Conservation (phyloP, 2,888 invertebrate species). For the Meliscaeva auricollis region DNA sequence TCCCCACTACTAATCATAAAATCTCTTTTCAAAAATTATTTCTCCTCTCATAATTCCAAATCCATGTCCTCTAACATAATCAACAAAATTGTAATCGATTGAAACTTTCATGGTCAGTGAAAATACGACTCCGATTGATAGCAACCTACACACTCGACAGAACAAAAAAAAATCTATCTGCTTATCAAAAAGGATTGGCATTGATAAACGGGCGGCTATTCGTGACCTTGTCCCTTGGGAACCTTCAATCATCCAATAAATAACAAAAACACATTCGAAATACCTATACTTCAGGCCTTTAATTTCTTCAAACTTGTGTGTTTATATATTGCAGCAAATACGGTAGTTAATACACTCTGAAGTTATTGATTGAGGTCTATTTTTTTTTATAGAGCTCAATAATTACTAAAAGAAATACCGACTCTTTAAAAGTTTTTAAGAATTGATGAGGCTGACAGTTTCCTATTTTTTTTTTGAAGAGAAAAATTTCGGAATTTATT, state of each 20-base stretch:
- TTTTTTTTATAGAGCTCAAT: not conserved
- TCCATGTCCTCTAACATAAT: too few relatives aligned
- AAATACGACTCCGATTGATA: constrained; percentile 5
- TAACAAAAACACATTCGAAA: constrained; percentile 42
- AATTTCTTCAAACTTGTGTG: not conserved
- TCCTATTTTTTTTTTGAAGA: too few relatives aligned
- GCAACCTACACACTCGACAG: not conserved
- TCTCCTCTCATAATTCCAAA: not conserved
- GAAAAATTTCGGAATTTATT: not conserved
- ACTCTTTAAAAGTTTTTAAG: too few relatives aligned
- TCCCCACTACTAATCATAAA: too few relatives aligned
- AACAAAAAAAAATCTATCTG: not conserved
- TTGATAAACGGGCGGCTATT: not conserved
- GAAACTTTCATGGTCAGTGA: constrained; percentile 10
- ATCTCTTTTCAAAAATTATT: not conserved
- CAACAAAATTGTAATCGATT: constrained; percentile 2
- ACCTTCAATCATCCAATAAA: constrained; percentile 39
- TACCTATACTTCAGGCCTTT: constrained; percentile 1
- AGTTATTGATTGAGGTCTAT: not conserved
- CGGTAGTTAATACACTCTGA: not conserved
- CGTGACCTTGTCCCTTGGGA: constrained; percentile 27
- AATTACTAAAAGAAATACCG: too few relatives aligned
- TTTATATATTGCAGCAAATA: not conserved
- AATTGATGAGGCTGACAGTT: too few relatives aligned
- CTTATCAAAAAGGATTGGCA: not conserved